These are phyloP conservation scores for Eulemur macaco DNA, from an alignment of 2,113 vertebrate genomes.

Conservation along the genomic window DNA sequence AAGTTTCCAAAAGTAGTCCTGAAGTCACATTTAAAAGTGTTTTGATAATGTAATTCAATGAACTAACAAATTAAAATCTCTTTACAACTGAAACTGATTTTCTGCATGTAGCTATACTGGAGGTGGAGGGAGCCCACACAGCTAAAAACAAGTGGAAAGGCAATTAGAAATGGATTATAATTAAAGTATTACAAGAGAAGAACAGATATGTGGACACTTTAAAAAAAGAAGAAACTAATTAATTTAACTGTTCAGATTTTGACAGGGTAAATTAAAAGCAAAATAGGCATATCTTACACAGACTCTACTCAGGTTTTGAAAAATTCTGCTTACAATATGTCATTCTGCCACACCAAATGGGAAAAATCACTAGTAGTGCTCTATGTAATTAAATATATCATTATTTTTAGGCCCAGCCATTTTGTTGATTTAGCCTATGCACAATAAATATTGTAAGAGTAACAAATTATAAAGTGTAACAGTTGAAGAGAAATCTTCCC, in stretches of 20 bases:
- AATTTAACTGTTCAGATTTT: neutral
- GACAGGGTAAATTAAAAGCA: neutral
- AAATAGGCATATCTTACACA: neutral
- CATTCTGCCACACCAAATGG: neutral
- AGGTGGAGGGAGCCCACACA: neutral
- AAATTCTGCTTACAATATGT: neutral
- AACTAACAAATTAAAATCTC: neutral
- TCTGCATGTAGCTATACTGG: neutral
- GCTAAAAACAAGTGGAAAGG: neutral
- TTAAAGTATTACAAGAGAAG: neutral
- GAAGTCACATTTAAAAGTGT: neutral
- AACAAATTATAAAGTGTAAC: neutral
- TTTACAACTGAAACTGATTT: neutral
- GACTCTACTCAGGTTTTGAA: neutral
- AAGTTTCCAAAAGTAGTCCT: neutral
- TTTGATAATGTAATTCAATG: slow-evolving; percentile 20
- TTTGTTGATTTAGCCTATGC: neutral
- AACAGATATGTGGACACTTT: neutral
- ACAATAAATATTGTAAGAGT: neutral
- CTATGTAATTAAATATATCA: neutral
- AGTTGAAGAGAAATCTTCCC: neutral
- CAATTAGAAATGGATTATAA: neutral
- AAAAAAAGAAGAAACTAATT: neutral
- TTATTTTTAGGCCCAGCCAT: neutral
- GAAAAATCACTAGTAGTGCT: neutral